Percentiles rank a stretch among this genome's conserved stretches.
These are phyloP conservation scores for Coilia nasus DNA, from an alignment of 2,797 vertebrate genomes.

Conservation along the genomic window DNA sequence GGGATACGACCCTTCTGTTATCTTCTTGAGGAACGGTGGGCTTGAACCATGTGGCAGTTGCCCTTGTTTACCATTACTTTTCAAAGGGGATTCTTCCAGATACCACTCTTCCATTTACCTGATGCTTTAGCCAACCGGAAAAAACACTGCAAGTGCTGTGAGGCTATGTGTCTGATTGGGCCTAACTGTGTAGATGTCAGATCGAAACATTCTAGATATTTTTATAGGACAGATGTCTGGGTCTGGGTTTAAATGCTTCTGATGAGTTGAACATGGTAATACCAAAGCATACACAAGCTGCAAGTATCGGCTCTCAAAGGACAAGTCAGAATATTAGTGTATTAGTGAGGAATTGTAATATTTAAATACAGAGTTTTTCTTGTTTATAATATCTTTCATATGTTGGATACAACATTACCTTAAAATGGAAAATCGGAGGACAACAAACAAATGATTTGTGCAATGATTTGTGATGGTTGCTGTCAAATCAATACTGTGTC, in stretches of 20 bases:
- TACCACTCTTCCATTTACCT: neutral
- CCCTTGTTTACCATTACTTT: neutral
- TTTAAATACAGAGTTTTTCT: no score
- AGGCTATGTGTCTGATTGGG: neutral
- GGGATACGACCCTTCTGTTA: slow-evolving; percentile 62
- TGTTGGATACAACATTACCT: no score
- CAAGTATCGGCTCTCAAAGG: no score
- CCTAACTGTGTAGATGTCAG: neutral
- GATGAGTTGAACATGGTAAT: no score
- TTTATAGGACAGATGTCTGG: no score
- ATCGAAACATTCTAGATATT: neutral
- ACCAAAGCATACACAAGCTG: no score
- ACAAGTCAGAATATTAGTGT: no score
- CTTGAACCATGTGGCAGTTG: neutral
- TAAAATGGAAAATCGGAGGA: neutral
- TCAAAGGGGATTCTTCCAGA: neutral
- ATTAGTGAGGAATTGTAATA: no score
- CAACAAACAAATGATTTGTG: no score
- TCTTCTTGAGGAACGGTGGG: slow-evolving; percentile 63
- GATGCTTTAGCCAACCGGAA: neutral
- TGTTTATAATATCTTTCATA: no score
- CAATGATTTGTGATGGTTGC: neutral
- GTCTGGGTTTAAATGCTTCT: no score
- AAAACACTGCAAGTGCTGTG: neutral
- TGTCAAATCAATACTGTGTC: neutral